Evolutionary conservation across 37 sponge, comb jelly and placozoan genomes (phyloP), one percentile per base, ranked within the genome.

Genomic region (Geodia barretti): DNA sequence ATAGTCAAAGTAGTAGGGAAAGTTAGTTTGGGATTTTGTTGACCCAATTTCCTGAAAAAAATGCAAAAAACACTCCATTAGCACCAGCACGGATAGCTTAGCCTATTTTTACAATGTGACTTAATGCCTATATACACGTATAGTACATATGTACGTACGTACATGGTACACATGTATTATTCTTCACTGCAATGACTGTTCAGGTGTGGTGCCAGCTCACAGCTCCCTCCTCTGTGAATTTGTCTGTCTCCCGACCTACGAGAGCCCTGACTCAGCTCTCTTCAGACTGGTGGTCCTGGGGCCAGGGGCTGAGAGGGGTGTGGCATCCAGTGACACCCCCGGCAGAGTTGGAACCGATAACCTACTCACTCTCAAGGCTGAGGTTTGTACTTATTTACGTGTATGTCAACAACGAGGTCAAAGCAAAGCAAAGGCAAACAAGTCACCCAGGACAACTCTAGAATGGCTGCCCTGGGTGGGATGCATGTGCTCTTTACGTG

Each of bases 201-300:
- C 11, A 90, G 90, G 95, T 30, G 58, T 82, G 30, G 83, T 94
- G 0, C 82, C 90, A 71, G 77, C 88, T n/a, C 54, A 79, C 40
- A 75, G 60, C 38, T 76, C 70, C 28, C 82, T 94, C 72, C 62
- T 54, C 43, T 90, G 95, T 80, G 95, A 84, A 24, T 87, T 94
- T 68, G 34, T 84, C 24, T 90, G 80, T 37, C 84, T 66, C 35
- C 89, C 89, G 1, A 72, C 86, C 70, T 84, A 70, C 62, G 47
- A 65, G 40, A 80, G 65, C 26, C 80, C 89, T 33, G 42, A 63
- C 34, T 40, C 59, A 35, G 79, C 87, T 20, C 70, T 73, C 42
- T 93, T 82, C 41, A 36, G 47, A 26, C 83, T 93, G 41, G 73
- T 60, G n/a, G 68, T 88, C 19, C 82, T 60, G 29, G 81, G 64